A percentile compares a stretch with the other conserved stretches of the same genome.
Evolutionary conservation across 2,888 invertebrate species (phyloP).

Genomic region (Polydrusus pterygomalis): DNA sequence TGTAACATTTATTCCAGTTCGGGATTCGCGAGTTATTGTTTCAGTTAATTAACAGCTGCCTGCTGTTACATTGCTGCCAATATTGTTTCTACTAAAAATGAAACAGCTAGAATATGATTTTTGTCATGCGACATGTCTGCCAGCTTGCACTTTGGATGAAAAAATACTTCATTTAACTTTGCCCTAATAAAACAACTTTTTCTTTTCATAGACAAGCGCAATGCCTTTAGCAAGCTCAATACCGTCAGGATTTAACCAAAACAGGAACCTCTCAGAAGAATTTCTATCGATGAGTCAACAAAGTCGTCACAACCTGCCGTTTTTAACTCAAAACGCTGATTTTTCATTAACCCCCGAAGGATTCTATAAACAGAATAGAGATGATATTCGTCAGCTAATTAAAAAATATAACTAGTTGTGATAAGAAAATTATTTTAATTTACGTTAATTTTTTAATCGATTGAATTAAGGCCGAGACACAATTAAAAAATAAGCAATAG

Average conservation of each 20-base stretch:
- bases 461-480: too few relatives aligned
- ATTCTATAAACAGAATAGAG: slow-evolving; percentile 59
- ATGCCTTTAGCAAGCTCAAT: slow-evolving; percentile 31
- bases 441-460: too few relatives aligned
- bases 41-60: too few relatives aligned
- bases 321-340: slow-evolving; percentile 10
- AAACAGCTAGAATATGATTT: too few relatives aligned
- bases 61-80: too few relatives aligned
- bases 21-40: too few relatives aligned
- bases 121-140: too few relatives aligned
- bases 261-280: slow-evolving; percentile 29
- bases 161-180: too few relatives aligned
- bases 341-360: slow-evolving; percentile 57
- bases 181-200: not conserved
- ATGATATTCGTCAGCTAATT: slow-evolving; percentile 56
- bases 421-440: not conserved
- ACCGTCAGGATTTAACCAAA: slow-evolving; percentile 51
- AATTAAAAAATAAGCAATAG: too few relatives aligned
- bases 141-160: too few relatives aligned
- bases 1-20: too few relatives aligned
- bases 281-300: not conserved
- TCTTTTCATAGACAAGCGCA: slow-evolving; percentile 22
- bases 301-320: not conserved
- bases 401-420: slow-evolving; percentile 52
- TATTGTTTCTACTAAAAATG: too few relatives aligned